A percentile compares a stretch with the other conserved stretches of the same genome.
phyloP scores from a whole-genome alignment of 2,797 vertebrate species.

The Ctenopoma kingsleyae region DNA sequence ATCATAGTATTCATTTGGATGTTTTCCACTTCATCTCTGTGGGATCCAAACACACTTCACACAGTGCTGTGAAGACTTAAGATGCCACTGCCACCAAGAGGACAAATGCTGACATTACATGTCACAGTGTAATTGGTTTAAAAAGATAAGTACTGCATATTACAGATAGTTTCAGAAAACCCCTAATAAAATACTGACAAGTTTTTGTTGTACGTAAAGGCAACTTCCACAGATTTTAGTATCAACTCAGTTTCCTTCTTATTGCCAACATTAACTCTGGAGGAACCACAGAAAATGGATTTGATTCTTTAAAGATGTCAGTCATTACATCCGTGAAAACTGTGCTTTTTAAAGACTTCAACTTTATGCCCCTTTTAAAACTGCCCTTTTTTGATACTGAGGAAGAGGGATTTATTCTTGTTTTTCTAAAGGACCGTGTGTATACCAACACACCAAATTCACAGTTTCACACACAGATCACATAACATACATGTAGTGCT shows the following conservation, averaged over 20 bases:
- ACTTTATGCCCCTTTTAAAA: too few species aligned
- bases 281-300: too few species aligned
- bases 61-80: not conserved
- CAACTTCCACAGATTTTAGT: not conserved
- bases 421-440: too few species aligned
- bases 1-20: constrained; percentile 7
- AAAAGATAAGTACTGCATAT: not conserved
- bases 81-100: constrained; percentile 62
- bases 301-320: too few species aligned
- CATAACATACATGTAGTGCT: not conserved
- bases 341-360: too few species aligned
- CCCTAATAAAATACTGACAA: not conserved
- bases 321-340: too few species aligned
- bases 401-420: too few species aligned
- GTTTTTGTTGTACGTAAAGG: constrained; percentile 6
- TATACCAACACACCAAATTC: not conserved
- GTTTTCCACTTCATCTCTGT: not conserved
- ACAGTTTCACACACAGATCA: not conserved
- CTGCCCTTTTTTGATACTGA: too few species aligned
- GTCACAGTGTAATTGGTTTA: not conserved
- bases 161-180: not conserved
- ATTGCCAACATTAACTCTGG: too few species aligned
- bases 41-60: not conserved
- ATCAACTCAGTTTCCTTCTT: not conserved
- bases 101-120: constrained; percentile 32